Evolutionary conservation across 2,888 invertebrate species (phyloP).

Genomic region (Rutpela maculata): DNA sequence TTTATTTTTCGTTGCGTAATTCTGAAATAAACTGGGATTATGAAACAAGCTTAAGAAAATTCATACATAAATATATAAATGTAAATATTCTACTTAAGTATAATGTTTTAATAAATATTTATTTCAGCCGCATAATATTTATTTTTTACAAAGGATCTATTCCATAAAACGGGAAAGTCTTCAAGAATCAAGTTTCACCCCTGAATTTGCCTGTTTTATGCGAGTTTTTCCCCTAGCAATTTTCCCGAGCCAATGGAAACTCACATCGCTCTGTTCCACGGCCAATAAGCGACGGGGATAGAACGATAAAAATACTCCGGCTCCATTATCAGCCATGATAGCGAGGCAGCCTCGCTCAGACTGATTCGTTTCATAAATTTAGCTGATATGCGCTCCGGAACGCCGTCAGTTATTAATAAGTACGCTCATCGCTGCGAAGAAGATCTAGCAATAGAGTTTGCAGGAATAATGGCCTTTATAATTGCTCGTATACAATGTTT

Average conservation of each 20-base stretch:
- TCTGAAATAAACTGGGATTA: no score
- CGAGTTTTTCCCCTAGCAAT: constrained; percentile 74
- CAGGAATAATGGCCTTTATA: constrained; percentile 54
- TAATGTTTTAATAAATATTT: background rate
- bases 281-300: constrained; percentile 71
- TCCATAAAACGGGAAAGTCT: constrained; percentile 9
- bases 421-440: constrained; percentile 57
- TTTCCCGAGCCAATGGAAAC: constrained; percentile 76
- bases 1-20: no score
- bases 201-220: constrained; percentile 38
- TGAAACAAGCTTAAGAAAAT: no score
- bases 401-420: constrained; percentile 65
- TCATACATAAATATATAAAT: no score
- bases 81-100: background rate
- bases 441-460: constrained; percentile 38
- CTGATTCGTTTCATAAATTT: constrained; percentile 72
- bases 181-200: constrained; percentile 9
- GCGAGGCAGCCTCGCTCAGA: constrained; percentile 70
- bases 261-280: constrained; percentile 72
- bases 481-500: constrained; percentile 51
- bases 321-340: constrained; percentile 75
- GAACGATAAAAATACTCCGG: constrained; percentile 75
- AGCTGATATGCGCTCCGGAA: constrained; percentile 62
- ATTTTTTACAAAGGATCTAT: background rate
- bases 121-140: background rate